Evolutionary conservation across 2,113 vertebrate species (phyloP), one percentile per base, ranked within the genome.

Genomic region (Thunnus maccoyii): DNA sequence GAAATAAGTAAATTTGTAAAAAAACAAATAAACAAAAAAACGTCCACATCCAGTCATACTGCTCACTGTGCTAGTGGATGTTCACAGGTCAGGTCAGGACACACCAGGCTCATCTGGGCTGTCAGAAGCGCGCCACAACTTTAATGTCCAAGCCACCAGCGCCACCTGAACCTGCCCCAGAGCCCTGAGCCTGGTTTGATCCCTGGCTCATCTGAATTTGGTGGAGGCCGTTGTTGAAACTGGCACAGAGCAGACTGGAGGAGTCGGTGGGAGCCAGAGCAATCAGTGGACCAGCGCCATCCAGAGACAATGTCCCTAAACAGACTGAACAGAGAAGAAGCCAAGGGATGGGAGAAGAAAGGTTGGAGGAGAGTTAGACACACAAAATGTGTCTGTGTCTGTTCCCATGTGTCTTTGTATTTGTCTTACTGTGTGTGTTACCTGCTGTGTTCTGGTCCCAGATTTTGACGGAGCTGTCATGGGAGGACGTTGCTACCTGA

Each of bases 381-480:
- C 25, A 17, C 18, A 65, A 48, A 61, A 15, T 14, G 7, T 6
- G 13, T 69, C 22, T 25, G 44, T 52, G 3, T 20, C 17, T 25
- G 18, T n/a, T 5, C 2, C 30, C 1, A 0, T 30, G 17, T 73
- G 36, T 56, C 6, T 75, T 22, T 36, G 48, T 47, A n/a, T 66
- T 12, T n/a, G 47, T 82, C 4, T 76, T 48, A 22, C 22, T 68
- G 27, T 73, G 58, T 61, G 56, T 69, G 22, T 27, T 93, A 99
- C 98, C 98, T 96, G 95, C 97, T 30, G 96, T 96, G 80, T 96
- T 96, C 78, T 91, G 95, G 84, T 97, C 95, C 98, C 98, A 99
- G 78, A 99, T 81, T 91, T 97, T 99, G 88, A 99, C 92, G 0
- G 96, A 97, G 93, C 95, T 81, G 92, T 99, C 97, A 0, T 94